Conservation (phyloP, 2,797 vertebrate genomes). For the Parotocinclus haroldoi region DNA sequence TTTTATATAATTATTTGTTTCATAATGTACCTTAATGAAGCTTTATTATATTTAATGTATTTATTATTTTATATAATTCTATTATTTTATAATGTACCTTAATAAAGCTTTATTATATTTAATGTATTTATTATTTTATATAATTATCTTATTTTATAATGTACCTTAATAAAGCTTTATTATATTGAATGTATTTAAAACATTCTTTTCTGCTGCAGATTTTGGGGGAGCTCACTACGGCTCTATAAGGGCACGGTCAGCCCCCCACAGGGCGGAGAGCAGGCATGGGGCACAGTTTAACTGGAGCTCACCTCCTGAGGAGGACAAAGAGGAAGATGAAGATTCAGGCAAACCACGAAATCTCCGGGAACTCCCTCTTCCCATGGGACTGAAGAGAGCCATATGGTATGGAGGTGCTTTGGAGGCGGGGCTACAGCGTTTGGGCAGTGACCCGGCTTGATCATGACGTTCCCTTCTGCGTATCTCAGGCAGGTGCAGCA, state of each 20-base stretch:
- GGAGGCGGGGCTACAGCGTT: too few relatives aligned
- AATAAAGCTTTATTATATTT: too few relatives aligned
- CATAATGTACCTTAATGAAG: too few relatives aligned
- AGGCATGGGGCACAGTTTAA: constrained; percentile 49
- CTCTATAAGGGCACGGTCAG: constrained; percentile 51
- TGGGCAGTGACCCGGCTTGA: too few relatives aligned
- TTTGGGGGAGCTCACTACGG: constrained; percentile 28
- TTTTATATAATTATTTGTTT: too few relatives aligned
- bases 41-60: neutral
- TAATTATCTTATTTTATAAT: too few relatives aligned
- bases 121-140: too few relatives aligned
- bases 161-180: neutral
- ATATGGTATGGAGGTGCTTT: constrained; percentile 59
- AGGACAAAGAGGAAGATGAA: constrained; percentile 34
- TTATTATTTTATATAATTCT: too few relatives aligned
- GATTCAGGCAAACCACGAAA: constrained; percentile 36
- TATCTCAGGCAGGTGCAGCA: constrained; percentile 67
- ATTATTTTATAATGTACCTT: too few relatives aligned
- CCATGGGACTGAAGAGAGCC: constrained; percentile 68
- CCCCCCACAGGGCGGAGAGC: constrained; percentile 37
- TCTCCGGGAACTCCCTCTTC: constrained; percentile 58
- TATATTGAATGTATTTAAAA: too few relatives aligned
- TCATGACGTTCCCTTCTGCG: neutral
- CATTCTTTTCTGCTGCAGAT: constrained; percentile 12
- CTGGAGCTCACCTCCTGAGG: constrained; percentile 43